Conservation (phyloP, 2,888 invertebrate species). For the Cyclophora punctaria region DNA sequence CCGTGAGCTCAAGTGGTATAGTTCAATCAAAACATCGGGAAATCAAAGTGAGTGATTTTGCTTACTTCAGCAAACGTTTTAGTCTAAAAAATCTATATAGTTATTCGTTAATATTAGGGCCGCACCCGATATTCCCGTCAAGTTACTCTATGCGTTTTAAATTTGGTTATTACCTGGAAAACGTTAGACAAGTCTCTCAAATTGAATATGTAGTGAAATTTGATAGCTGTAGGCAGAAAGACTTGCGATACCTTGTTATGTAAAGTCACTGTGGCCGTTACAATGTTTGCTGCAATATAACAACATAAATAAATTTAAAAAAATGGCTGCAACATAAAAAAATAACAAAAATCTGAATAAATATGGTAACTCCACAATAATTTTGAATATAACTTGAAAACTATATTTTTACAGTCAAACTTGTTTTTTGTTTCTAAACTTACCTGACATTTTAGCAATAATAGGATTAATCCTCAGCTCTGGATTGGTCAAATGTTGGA, state of each 20-base stretch:
- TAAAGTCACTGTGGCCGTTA: slow-evolving; percentile 86
- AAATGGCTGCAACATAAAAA: slow-evolving; percentile 4
- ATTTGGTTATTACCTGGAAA: slow-evolving; percentile 81
- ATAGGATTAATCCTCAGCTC: slow-evolving; percentile 85
- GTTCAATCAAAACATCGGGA: too few species aligned
- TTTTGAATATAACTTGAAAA: not conserved
- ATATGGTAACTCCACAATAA: too few species aligned
- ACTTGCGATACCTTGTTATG: slow-evolving; percentile 91
- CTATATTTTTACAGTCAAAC: too few species aligned
- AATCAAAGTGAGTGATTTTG: too few species aligned
- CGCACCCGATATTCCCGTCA: too few species aligned
- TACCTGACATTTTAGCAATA: slow-evolving; percentile 79
- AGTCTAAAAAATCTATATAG: too few species aligned
- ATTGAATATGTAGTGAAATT: slow-evolving; percentile 98
- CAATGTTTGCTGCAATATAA: slow-evolving; percentile 76
- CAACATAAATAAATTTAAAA: slow-evolving; percentile 2
- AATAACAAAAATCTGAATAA: not conserved
- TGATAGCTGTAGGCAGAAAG: slow-evolving; percentile 95
- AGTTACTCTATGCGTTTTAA: not conserved
- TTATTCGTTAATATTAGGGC: too few species aligned
- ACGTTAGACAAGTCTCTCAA: slow-evolving; percentile 95
- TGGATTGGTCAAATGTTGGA: slow-evolving; percentile 88
- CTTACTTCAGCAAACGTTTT: too few species aligned
- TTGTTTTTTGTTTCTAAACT: slow-evolving; percentile 14
- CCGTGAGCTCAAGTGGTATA: too few species aligned